phyloP scores from a whole-genome alignment of 2,797 vertebrate genomes.

The Helarctos malayanus region DNA sequence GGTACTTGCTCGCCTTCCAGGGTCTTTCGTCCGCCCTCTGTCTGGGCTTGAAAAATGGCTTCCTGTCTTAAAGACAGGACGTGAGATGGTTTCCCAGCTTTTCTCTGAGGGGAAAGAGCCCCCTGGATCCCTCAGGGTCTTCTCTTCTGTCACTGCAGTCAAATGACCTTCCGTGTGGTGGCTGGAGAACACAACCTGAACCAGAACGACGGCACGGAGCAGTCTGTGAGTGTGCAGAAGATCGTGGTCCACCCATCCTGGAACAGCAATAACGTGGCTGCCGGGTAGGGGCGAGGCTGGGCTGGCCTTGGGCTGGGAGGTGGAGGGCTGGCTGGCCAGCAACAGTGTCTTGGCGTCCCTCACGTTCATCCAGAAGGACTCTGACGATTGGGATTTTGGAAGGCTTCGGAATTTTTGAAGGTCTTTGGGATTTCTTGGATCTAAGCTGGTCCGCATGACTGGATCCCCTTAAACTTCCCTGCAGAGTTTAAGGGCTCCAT shows the following conservation, averaged over 20 bases:
- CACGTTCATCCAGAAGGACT: not conserved
- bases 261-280: conserved; percentile 89
- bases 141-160: conserved; percentile 55
- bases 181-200: conserved; percentile 94
- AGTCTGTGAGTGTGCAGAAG: conserved; percentile 89
- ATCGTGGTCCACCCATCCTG: conserved; percentile 92
- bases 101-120: not conserved
- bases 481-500: not conserved
- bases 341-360: not conserved
- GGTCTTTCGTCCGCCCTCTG: not conserved
- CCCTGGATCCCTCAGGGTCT: not conserved
- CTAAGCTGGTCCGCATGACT: not conserved
- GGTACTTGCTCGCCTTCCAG: not conserved
- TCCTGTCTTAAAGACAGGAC: not conserved
- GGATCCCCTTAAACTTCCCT: not conserved
- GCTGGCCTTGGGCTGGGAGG: not conserved
- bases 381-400: not conserved
- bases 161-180: conserved; percentile 92
- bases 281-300: conserved; percentile 87
- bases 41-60: not conserved
- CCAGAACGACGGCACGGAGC: conserved; percentile 90
- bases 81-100: not conserved
- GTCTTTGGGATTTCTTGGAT: not conserved
- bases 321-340: not conserved
- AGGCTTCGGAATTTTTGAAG: not conserved